Percentiles rank a stretch among this genome's conserved stretches.
phyloP scores from a whole-genome alignment of 2,113 vertebrate genomes.

The Cynocephalus volans region DNA sequence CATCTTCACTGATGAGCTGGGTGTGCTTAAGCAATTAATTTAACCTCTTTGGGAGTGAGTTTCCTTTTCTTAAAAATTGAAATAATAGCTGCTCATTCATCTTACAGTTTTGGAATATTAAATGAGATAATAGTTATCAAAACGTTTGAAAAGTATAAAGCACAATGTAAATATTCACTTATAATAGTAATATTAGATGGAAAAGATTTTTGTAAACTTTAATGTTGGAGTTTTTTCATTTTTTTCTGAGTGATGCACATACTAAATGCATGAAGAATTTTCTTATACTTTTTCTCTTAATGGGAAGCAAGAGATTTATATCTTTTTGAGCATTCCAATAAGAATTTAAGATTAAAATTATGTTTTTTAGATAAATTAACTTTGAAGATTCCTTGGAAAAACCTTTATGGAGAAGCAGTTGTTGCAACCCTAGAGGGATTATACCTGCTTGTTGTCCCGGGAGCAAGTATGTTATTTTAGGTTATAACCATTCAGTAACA shows the following conservation, averaged over 20 bases:
- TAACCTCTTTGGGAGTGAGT: not conserved
- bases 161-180: slow-evolving; percentile 31
- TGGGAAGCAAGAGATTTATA: slow-evolving; percentile 15
- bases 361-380: slow-evolving; percentile 95
- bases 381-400: slow-evolving; percentile 99
- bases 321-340: slow-evolving; percentile 53
- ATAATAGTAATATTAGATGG: not conserved
- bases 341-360: slow-evolving; percentile 71
- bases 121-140: slow-evolving; percentile 38
- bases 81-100: not conserved
- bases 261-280: not conserved
- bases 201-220: slow-evolving; percentile 29
- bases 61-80: not conserved
- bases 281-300: slow-evolving; percentile 49
- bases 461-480: slow-evolving; percentile 93
- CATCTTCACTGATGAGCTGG: not conserved
- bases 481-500: not conserved
- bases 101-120: not conserved
- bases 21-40: not conserved
- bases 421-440: slow-evolving; percentile 97
- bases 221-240: not conserved
- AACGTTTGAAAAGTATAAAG: slow-evolving; percentile 49
- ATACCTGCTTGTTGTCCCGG: slow-evolving; percentile 97
- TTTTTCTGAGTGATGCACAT: not conserved
- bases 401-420: slow-evolving; percentile 97